A percentile compares a stretch with the other conserved stretches of the same genome.
Evolutionary conservation across 2,113 vertebrate genomes (phyloP).

Genomic region (Phyllostomus discolor): DNA sequence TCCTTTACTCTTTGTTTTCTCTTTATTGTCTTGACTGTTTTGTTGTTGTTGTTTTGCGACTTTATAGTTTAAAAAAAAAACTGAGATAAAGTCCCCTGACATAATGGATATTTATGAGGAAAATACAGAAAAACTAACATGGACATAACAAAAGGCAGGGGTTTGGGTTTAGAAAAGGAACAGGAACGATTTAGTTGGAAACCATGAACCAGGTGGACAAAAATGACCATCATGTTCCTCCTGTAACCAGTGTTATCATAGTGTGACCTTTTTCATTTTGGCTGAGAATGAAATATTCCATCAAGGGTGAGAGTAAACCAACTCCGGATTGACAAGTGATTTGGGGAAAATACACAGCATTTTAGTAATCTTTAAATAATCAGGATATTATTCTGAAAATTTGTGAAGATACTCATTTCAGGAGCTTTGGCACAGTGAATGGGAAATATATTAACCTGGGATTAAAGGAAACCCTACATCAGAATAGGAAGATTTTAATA

Average conservation of each 20-base stretch:
- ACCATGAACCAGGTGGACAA: background rate
- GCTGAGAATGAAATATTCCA: background rate
- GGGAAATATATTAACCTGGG: conserved; percentile 41
- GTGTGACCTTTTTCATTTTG: background rate
- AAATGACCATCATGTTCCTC: background rate
- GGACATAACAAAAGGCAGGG: background rate
- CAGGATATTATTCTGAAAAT: background rate
- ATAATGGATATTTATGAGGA: background rate
- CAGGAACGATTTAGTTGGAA: background rate
- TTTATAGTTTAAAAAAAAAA: background rate
- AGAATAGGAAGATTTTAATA: conserved; percentile 42
- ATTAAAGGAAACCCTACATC: background rate
- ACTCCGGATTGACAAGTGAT: background rate
- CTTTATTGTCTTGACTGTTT: background rate
- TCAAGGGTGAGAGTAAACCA: background rate
- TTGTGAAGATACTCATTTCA: conserved; percentile 26
- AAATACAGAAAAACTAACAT: background rate
- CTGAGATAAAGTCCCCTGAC: background rate
- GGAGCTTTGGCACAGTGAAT: conserved; percentile 2
- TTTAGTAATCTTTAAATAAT: conserved; percentile 30
- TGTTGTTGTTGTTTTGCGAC: background rate
- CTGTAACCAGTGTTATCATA: background rate
- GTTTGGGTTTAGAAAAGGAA: background rate
- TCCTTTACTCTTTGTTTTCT: background rate
- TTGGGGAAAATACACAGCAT: background rate